Evolutionary conservation across 1,140 invertebrate species (phyloP).

Genomic region (Drosophila neocordata): DNA sequence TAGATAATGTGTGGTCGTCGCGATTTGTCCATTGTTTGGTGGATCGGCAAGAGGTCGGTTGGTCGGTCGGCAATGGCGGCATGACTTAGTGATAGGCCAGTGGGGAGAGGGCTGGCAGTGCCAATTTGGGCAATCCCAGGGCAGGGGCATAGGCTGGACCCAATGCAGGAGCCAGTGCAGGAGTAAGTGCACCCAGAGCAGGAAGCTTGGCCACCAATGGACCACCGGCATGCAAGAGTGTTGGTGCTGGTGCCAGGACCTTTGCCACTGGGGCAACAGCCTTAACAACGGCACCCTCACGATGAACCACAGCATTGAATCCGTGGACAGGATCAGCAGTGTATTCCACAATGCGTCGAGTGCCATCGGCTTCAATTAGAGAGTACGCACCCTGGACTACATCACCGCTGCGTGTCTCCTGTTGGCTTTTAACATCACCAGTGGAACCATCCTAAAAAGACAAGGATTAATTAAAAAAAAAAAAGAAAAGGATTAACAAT

Average conservation of each 20-base stretch:
- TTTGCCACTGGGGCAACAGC: conserved; percentile 78
- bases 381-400: conserved; percentile 85
- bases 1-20: conserved; percentile 48
- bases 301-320: conserved; percentile 84
- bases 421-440: conserved; percentile 85
- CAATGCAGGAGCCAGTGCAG: conserved; percentile 38
- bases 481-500: neutral
- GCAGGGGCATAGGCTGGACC: conserved; percentile 6
- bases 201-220: conserved; percentile 61
- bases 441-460: conserved; percentile 83
- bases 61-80: conserved; percentile 24
- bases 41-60: conserved; percentile 54
- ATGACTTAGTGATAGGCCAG: conserved; percentile 72
- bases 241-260: conserved; percentile 71
- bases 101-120: conserved; percentile 41
- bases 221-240: conserved; percentile 46
- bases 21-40: conserved; percentile 51
- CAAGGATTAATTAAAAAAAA: neutral
- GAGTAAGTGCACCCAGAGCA: conserved; percentile 25
- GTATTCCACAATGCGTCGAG: conserved; percentile 84
- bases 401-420: conserved; percentile 85
- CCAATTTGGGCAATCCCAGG: conserved; percentile 19
- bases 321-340: conserved; percentile 84
- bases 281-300: conserved; percentile 83
- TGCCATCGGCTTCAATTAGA: conserved; percentile 85